phyloP scores from a whole-genome alignment of 2,113 vertebrate genomes.

The Gymnogyps californianus region DNA sequence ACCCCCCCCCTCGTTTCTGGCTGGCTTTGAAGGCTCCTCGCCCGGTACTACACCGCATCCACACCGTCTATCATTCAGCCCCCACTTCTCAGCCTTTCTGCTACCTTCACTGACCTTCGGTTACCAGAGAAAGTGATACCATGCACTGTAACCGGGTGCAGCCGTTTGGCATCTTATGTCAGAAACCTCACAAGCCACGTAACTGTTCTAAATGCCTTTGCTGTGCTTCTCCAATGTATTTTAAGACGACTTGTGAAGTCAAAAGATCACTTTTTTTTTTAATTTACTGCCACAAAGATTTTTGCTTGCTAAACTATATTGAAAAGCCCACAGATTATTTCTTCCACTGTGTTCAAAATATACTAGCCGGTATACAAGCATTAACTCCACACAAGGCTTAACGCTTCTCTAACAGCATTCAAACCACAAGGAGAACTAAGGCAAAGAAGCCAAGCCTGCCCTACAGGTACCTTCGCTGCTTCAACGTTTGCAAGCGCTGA shows the following conservation, averaged over 20 bases:
- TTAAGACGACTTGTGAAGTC: not conserved
- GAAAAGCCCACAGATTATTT: not conserved
- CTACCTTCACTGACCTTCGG: not conserved
- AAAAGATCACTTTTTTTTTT: not conserved
- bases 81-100: not conserved
- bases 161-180: not conserved
- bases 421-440: not conserved
- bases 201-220: not conserved
- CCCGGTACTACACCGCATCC: fast-evolving
- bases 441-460: slow-evolving; percentile 31
- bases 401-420: not conserved
- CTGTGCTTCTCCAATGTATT: not conserved
- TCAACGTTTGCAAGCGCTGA: not conserved
- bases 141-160: not conserved
- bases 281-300: not conserved
- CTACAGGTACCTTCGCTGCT: not conserved
- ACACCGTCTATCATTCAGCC: fast-evolving
- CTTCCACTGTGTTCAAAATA: not conserved
- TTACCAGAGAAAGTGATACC: fast-evolving
- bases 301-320: not conserved
- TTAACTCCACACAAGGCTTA: not conserved
- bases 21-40: not conserved
- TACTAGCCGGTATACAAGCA: not conserved
- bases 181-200: not conserved
- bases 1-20: fast-evolving